These are phyloP conservation scores for Drosophila suzukii DNA, from an alignment of 1,140 invertebrate genomes.

Conservation along the genomic window DNA sequence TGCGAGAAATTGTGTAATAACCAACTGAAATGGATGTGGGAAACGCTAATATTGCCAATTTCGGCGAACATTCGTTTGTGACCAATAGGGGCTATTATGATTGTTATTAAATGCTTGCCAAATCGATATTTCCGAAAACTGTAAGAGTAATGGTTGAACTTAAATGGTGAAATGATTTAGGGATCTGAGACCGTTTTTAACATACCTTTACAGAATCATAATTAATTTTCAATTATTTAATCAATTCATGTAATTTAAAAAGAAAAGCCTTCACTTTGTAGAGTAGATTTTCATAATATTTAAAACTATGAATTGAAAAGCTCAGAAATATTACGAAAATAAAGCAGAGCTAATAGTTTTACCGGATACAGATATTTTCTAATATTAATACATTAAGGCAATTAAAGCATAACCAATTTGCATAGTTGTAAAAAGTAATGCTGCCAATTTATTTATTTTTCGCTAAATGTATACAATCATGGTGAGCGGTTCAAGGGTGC, in stretches of 20 bases:
- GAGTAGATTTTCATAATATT: too few species aligned
- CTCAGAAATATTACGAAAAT: too few species aligned
- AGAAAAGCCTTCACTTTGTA: too few species aligned
- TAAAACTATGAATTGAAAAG: too few species aligned
- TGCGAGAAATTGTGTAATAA: slow-evolving; percentile 64
- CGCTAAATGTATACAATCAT: background rate
- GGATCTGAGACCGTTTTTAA: background rate
- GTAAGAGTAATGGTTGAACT: background rate
- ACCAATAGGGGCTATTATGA: background rate
- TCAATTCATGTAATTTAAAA: too few species aligned
- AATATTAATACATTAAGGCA: too few species aligned
- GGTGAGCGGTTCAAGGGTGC: slow-evolving; percentile 17
- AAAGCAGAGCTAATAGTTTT: too few species aligned
- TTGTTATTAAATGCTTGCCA: background rate
- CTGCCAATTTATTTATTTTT: background rate
- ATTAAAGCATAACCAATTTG: too few species aligned
- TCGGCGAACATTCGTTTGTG: slow-evolving; percentile 19
- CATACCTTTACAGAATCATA: background rate
- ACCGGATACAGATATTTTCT: too few species aligned
- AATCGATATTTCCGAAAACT: background rate
- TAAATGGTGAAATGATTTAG: too few species aligned
- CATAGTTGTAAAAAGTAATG: background rate
- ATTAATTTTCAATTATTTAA: too few species aligned
- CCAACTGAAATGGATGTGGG: slow-evolving; percentile 48
- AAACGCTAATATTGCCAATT: slow-evolving; percentile 32